A percentile compares a stretch with the other conserved stretches of the same genome.
Evolutionary conservation across 1,140 invertebrate genomes (phyloP).

Genomic region (Pomacea maculata): DNA sequence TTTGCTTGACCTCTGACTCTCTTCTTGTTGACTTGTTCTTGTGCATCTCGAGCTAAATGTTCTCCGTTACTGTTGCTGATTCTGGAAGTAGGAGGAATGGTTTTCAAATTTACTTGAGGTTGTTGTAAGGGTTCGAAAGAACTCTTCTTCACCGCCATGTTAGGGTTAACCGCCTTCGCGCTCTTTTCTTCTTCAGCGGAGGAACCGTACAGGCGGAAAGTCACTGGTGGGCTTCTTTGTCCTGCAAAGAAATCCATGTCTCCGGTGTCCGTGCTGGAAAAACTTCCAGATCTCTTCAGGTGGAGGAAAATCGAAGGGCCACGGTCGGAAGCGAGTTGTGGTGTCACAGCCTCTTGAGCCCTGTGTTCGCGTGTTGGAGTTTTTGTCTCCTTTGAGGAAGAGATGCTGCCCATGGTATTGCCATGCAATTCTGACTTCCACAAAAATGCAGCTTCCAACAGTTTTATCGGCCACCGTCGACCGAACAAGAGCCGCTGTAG

Average conservation of each 20-base stretch:
- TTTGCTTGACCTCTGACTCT: not conserved
- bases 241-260: not conserved
- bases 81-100: not conserved
- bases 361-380: not conserved
- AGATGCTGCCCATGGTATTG: not conserved
- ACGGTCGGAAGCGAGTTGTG: not conserved
- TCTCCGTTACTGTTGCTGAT: not conserved
- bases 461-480: conserved; percentile 29
- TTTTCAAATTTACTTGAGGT: not conserved
- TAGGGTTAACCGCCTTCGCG: not conserved
- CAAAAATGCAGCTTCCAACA: conserved; percentile 26
- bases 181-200: not conserved
- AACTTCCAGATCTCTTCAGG: conserved; percentile 2
- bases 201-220: not conserved
- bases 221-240: not conserved
- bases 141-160: not conserved
- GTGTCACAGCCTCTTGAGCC: not conserved
- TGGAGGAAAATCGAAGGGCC: not conserved
- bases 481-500: conserved; percentile 32
- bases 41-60: not conserved
- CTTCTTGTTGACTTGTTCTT: not conserved
- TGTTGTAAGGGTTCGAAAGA: not conserved
- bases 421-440: conserved; percentile 33
- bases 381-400: conserved; percentile 3
- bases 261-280: conserved; percentile 12